Conservation (phyloP, 2,888 invertebrate species). For the Hydroisotoma schaefferi region DNA sequence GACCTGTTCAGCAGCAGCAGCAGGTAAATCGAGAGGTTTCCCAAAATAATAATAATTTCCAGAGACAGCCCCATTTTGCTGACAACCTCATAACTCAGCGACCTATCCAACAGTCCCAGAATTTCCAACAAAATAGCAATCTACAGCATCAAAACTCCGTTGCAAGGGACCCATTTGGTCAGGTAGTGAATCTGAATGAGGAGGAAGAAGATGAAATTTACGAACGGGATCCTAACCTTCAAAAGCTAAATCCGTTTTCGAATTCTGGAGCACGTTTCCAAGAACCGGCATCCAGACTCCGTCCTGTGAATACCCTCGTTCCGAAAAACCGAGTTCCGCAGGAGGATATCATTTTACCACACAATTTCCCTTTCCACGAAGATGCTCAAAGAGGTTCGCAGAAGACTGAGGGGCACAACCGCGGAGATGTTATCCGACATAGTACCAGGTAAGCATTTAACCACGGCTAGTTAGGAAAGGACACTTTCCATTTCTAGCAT, state of each 20-base stretch:
- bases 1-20: conserved; percentile 11
- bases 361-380: conserved; percentile 27
- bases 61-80: not conserved
- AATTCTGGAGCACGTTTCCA: conserved; percentile 14
- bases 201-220: conserved; percentile 22
- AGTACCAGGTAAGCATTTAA: not conserved
- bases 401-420: not conserved
- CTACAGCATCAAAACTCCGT: not conserved
- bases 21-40: not conserved
- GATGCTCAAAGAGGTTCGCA: not conserved
- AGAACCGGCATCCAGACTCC: conserved; percentile 26
- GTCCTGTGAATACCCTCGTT: conserved; percentile 40
- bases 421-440: conserved; percentile 2
- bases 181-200: conserved; percentile 28
- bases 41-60: conserved; percentile 11
- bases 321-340: conserved; percentile 39
- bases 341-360: conserved; percentile 34
- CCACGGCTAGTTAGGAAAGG: not conserved
- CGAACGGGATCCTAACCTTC: conserved; percentile 19
- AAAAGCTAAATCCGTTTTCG: conserved; percentile 25
- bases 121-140: conserved; percentile 11
- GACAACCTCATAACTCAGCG: conserved; percentile 18
- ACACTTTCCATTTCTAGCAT: conserved; percentile 1
- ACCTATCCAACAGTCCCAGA: conserved; percentile 3
- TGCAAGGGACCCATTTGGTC: conserved; percentile 17